Percentiles rank a stretch among this genome's conserved stretches.
Evolutionary conservation across 2,797 vertebrate species (phyloP).

Genomic region (Prionace glauca): DNA sequence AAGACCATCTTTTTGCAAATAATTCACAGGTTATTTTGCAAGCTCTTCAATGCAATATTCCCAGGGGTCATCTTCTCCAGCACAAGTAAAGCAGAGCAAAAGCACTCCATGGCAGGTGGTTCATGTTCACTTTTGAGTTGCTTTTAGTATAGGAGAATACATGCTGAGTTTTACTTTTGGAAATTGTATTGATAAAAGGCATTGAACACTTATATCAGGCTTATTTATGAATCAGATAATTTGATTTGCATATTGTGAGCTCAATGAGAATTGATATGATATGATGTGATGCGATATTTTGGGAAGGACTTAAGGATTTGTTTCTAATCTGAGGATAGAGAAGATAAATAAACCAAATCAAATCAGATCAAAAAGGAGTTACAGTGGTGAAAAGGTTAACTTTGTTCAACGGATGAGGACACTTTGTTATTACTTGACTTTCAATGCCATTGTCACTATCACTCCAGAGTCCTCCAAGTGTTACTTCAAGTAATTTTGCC

Average conservation of each 20-base stretch:
- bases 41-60: background rate
- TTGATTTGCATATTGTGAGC: background rate
- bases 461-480: background rate
- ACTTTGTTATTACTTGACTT: background rate
- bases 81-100: background rate
- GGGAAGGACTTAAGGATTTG: background rate
- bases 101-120: background rate
- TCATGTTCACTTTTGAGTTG: background rate
- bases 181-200: background rate
- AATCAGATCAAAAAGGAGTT: background rate
- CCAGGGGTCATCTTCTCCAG: background rate
- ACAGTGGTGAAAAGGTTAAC: background rate
- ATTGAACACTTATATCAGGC: background rate
- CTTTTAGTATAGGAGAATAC: background rate
- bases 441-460: background rate
- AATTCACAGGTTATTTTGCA: background rate
- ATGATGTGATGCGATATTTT: background rate
- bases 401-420: background rate
- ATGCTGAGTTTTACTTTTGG: background rate
- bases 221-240: background rate
- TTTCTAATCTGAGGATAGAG: background rate
- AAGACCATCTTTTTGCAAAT: background rate
- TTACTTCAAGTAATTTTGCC: background rate
- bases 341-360: no score
- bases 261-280: background rate